Evolutionary conservation across 2,797 vertebrate species (phyloP).

Genomic region (Apogon hyalosoma): DNA sequence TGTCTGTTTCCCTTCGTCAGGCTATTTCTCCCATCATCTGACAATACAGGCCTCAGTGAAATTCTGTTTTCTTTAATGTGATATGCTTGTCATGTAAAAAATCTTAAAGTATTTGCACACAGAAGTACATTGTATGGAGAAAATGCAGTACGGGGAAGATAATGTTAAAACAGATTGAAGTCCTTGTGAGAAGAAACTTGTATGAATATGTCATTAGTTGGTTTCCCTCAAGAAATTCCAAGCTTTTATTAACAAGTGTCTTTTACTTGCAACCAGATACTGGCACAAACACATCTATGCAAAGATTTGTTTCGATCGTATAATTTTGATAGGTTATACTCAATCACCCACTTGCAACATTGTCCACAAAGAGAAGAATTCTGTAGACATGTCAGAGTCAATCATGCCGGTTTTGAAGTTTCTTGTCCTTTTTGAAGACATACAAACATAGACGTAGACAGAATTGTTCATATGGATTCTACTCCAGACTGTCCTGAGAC

Average conservation of each 20-base stretch:
- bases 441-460: not conserved
- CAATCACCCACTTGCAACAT: not conserved
- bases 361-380: not conserved
- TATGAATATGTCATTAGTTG: conserved; percentile 41
- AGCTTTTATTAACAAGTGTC: conserved; percentile 39
- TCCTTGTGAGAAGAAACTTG: conserved; percentile 6
- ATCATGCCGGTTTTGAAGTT: not conserved
- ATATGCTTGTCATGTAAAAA: conserved; percentile 63
- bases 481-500: not conserved
- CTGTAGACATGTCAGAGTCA: not conserved
- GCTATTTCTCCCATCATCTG: conserved; percentile 22
- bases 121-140: conserved; percentile 52
- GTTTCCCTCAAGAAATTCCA: conserved; percentile 49
- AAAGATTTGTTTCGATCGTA: not conserved
- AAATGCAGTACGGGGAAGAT: conserved; percentile 37
- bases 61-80: conserved; percentile 59
- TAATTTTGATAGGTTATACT: conserved; percentile 2
- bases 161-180: conserved; percentile 61
- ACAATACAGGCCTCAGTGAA: conserved; percentile 39
- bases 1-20: conserved; percentile 62
- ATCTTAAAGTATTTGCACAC: conserved; percentile 54
- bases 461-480: not conserved
- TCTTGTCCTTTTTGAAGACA: not conserved
- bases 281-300: not conserved
- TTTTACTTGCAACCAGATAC: conserved; percentile 32